A percentile compares a stretch with the other conserved stretches of the same genome.
These are phyloP conservation scores for Conus canariensis DNA, from an alignment of 2,888 invertebrate species.

Conservation along the genomic window DNA sequence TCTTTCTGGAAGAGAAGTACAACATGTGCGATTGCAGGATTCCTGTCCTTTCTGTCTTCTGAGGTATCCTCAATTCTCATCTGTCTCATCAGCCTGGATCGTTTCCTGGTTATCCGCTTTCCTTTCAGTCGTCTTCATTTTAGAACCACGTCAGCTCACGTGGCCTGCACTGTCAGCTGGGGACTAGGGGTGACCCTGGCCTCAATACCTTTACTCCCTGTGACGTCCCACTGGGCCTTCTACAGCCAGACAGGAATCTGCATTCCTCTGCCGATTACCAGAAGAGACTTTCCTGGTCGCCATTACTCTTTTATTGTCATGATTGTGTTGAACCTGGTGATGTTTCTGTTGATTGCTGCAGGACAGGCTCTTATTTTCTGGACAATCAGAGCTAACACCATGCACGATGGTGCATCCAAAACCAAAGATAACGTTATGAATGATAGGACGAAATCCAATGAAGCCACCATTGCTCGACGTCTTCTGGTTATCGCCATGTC, in stretches of 20 bases:
- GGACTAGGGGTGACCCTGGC: conserved; percentile 63
- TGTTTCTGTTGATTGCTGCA: conserved; percentile 70
- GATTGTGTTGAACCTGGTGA: conserved; percentile 70
- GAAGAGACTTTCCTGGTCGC: conserved; percentile 73
- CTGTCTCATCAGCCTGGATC: conserved; percentile 68
- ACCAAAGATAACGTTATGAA: background rate
- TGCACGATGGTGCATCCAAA: background rate
- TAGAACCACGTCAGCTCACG: conserved; percentile 58
- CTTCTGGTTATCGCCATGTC: conserved; percentile 11
- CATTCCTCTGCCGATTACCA: conserved; percentile 76
- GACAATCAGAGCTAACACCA: conserved; percentile 48
- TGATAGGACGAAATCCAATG: background rate
- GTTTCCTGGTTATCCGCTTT: conserved; percentile 83
- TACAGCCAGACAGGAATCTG: conserved; percentile 70
- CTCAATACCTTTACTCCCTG: conserved; percentile 67
- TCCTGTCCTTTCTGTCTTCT: conserved; percentile 78
- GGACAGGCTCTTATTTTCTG: conserved; percentile 74
- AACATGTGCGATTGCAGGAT: conserved; percentile 58
- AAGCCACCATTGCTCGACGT: conserved; percentile 27
- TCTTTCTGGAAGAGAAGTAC: conserved; percentile 56
- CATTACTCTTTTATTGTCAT: conserved; percentile 75
- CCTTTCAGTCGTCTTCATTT: conserved; percentile 78
- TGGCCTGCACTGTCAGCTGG: conserved; percentile 65
- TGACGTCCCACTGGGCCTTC: conserved; percentile 30
- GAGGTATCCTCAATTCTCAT: conserved; percentile 84